Percentiles rank a stretch among this genome's conserved stretches.
These are phyloP conservation scores for Tenebrosternarchus preto DNA, from an alignment of 2,113 vertebrate species.

Conservation along the genomic window DNA sequence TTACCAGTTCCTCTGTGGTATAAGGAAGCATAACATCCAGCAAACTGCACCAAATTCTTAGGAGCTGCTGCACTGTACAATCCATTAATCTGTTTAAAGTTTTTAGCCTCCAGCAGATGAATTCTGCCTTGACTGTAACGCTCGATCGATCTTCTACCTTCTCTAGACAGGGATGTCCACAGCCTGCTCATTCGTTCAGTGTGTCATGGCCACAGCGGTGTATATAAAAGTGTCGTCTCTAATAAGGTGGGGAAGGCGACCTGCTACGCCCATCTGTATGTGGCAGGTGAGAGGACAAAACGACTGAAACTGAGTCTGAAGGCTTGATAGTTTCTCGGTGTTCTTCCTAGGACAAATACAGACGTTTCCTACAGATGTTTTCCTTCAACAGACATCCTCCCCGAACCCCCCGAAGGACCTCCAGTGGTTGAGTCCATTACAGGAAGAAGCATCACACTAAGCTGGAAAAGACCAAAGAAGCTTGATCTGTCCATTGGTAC, in stretches of 20 bases:
- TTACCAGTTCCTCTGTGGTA: too few species aligned
- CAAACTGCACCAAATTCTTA: not conserved
- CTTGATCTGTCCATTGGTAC: slow-evolving; percentile 85
- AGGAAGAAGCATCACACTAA: slow-evolving; percentile 81
- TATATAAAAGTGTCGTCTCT: slow-evolving; percentile 94
- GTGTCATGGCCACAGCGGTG: slow-evolving; percentile 84
- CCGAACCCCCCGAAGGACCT: slow-evolving; percentile 85
- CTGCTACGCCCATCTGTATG: slow-evolving; percentile 92
- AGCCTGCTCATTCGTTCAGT: slow-evolving; percentile 82
- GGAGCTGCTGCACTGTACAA: not conserved
- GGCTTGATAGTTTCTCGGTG: not conserved
- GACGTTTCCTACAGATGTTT: not conserved
- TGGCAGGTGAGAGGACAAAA: slow-evolving; percentile 78
- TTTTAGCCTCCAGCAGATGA: not conserved
- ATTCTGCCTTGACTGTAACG: not conserved
- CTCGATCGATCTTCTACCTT: not conserved
- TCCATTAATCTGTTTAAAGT: not conserved
- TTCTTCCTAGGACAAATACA: slow-evolving; percentile 3
- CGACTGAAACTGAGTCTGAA: not conserved
- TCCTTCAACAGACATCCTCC: slow-evolving; percentile 82
- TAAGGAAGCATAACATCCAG: not conserved
- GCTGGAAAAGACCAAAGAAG: slow-evolving; percentile 87
- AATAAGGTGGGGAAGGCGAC: slow-evolving; percentile 95
- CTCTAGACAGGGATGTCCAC: slow-evolving; percentile 90
- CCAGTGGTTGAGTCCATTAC: slow-evolving; percentile 83